These are phyloP conservation scores for Diplazon laetatorius DNA, from an alignment of 2,888 invertebrate genomes.

Conservation along the genomic window DNA sequence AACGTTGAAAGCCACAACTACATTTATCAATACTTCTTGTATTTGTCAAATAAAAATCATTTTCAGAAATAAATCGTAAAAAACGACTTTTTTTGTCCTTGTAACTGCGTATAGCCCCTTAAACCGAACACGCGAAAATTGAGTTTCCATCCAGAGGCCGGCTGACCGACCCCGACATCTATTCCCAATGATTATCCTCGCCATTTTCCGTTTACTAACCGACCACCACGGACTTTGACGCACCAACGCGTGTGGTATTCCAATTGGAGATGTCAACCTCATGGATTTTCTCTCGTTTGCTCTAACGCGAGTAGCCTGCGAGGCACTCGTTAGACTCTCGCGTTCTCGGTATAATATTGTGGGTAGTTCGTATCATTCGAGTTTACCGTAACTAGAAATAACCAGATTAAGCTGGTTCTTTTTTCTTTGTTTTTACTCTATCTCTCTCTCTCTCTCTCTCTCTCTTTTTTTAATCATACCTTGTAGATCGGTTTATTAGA, in stretches of 20 bases:
- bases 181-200: slow-evolving; percentile 51
- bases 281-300: slow-evolving; percentile 5
- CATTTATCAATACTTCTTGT: too few relatives aligned
- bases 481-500: too few relatives aligned
- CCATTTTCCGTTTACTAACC: slow-evolving; percentile 12
- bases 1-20: too few relatives aligned
- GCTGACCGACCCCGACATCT: slow-evolving; percentile 63
- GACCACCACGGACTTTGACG: background rate
- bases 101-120: too few relatives aligned
- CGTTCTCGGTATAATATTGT: background rate
- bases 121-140: slow-evolving; percentile 60
- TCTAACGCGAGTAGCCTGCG: too few relatives aligned
- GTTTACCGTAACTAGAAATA: slow-evolving; percentile 10
- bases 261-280: slow-evolving; percentile 8
- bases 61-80: too few relatives aligned
- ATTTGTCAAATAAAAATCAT: too few relatives aligned
- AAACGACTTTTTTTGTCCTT: too few relatives aligned
- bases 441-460: too few relatives aligned
- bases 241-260: background rate
- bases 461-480: too few relatives aligned
- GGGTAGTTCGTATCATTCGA: background rate
- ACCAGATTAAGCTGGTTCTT: slow-evolving; percentile 1
- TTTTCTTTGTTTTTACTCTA: background rate
- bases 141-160: slow-evolving; percentile 58
- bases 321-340: background rate